Conservation (phyloP, 2,113 vertebrate species). For the Tyrannus savana region DNA sequence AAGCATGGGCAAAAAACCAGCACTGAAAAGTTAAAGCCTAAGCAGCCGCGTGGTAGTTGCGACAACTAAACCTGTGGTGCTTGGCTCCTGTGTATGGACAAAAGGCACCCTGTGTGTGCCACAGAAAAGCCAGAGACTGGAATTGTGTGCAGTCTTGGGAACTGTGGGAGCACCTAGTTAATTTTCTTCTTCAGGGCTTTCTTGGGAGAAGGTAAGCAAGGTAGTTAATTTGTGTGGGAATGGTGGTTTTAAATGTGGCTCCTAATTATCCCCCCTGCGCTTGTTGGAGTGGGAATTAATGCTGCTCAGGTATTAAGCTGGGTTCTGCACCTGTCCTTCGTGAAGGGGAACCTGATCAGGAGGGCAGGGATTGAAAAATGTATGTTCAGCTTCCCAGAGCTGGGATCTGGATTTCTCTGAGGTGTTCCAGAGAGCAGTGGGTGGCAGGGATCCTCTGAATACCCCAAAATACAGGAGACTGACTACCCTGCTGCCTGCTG, state of each 20-base stretch:
- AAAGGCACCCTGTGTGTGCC: background rate
- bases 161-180: background rate
- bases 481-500: background rate
- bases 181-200: background rate
- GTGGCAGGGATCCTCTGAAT: background rate
- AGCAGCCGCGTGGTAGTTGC: background rate
- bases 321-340: background rate
- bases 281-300: background rate
- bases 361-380: background rate
- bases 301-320: background rate
- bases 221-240: background rate
- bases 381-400: rapidly evolving
- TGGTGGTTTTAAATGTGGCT: background rate
- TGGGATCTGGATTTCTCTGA: background rate
- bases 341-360: background rate
- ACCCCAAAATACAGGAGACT: background rate
- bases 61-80: background rate
- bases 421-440: background rate
- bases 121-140: background rate
- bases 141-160: background rate
- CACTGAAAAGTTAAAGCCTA: background rate
- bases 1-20: background rate
- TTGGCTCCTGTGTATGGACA: background rate
- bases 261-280: rapidly evolving
- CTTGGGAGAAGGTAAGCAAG: background rate